Conservation (phyloP, 1,140 invertebrate genomes). For the Drosophila nigromelanica region DNA sequence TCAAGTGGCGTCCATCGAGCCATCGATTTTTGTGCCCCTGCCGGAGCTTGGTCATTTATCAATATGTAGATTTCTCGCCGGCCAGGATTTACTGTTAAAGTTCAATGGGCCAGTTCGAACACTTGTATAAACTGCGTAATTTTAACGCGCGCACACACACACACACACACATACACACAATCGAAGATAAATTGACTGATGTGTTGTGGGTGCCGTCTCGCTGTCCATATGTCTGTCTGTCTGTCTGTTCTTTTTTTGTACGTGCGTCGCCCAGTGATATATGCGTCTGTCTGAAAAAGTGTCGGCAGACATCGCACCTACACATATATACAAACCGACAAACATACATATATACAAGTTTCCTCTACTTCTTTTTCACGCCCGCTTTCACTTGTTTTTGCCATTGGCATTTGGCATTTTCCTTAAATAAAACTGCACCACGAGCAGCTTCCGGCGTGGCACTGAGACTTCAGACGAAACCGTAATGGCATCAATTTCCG, state of each 20-base stretch:
- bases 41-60: constrained; percentile 67
- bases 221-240: constrained; percentile 32
- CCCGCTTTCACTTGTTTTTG: constrained; percentile 62
- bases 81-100: constrained; percentile 38
- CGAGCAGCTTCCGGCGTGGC: constrained; percentile 48
- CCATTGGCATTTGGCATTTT: constrained; percentile 46
- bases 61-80: constrained; percentile 71
- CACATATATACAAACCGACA: not conserved
- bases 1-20: constrained; percentile 47
- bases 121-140: constrained; percentile 69
- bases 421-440: constrained; percentile 66
- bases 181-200: constrained; percentile 76
- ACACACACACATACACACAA: constrained; percentile 23
- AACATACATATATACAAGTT: not conserved
- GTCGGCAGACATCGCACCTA: constrained; percentile 24
- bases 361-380: constrained; percentile 22
- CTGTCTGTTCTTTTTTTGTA: not conserved
- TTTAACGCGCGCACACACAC: constrained; percentile 47
- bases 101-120: constrained; percentile 54
- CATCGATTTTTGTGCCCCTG: constrained; percentile 66
- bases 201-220: constrained; percentile 55
- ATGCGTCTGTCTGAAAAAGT: constrained; percentile 63
- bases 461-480: constrained; percentile 47
- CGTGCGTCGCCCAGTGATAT: constrained; percentile 51
- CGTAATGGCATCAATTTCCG: constrained; percentile 79